Evolutionary conservation across 2,113 vertebrate genomes (phyloP).

Genomic region (Struthidea cinerea): DNA sequence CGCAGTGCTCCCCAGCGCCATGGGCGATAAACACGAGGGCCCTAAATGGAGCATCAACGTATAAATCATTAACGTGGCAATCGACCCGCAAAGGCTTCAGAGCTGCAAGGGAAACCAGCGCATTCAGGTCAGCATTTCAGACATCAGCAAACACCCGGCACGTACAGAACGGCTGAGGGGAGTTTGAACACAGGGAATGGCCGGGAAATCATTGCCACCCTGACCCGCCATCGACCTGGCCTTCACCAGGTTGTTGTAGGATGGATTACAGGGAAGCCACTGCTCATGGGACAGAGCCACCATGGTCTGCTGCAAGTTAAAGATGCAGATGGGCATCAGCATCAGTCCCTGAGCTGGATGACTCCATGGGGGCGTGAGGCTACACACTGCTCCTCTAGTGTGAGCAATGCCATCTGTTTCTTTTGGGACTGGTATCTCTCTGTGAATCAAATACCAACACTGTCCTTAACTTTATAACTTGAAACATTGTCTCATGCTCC

Average conservation of each 20-base stretch:
- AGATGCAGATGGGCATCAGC: background rate
- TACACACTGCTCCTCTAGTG: background rate
- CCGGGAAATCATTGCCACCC: background rate
- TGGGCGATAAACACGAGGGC: constrained; percentile 88
- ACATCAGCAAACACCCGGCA: background rate
- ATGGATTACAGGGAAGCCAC: background rate
- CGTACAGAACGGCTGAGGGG: background rate
- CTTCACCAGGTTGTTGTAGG: background rate
- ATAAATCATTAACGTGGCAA: background rate
- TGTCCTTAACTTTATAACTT: background rate
- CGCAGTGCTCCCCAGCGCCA: constrained; percentile 90
- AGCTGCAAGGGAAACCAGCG: background rate
- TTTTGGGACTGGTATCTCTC: background rate
- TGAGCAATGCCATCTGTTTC: background rate
- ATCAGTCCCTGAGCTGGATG: background rate
- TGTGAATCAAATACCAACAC: background rate
- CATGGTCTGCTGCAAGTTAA: background rate
- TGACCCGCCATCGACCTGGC: rapidly evolving
- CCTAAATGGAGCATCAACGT: constrained; percentile 68
- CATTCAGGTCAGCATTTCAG: background rate
- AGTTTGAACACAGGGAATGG: background rate
- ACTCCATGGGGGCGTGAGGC: background rate
- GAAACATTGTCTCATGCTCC: background rate
- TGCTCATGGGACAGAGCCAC: background rate
- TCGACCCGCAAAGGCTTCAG: background rate